These are phyloP conservation scores for Lamproptera curius DNA, from an alignment of 2,888 invertebrate species.

Conservation along the genomic window DNA sequence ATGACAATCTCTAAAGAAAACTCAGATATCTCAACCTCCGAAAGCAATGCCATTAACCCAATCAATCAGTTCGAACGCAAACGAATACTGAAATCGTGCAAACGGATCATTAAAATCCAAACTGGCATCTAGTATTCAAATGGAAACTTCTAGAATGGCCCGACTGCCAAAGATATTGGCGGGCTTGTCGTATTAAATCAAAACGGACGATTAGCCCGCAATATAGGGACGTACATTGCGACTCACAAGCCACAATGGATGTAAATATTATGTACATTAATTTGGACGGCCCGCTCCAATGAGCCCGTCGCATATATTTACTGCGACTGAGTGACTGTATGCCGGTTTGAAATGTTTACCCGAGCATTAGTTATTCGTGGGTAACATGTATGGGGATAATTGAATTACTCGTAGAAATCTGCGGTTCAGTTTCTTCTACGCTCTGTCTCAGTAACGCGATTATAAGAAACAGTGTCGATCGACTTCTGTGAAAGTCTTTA, in stretches of 20 bases:
- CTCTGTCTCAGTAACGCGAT: too few species aligned
- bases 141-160: not conserved
- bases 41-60: too few species aligned
- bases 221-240: not conserved
- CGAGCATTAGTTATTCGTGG: slow-evolving; percentile 6
- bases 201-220: not conserved
- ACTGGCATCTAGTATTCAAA: not conserved
- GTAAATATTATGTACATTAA: slow-evolving; percentile 18
- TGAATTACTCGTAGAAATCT: too few species aligned
- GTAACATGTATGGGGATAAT: not conserved
- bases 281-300: slow-evolving; percentile 11
- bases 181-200: not conserved
- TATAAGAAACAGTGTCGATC: too few species aligned
- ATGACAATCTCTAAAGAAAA: too few species aligned
- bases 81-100: not conserved
- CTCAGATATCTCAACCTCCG: too few species aligned
- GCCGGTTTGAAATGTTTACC: not conserved
- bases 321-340: not conserved
- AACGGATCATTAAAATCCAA: too few species aligned
- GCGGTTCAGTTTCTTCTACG: too few species aligned
- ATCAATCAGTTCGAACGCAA: not conserved
- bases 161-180: not conserved
- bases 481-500: too few species aligned
- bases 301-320: slow-evolving; percentile 1
- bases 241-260: slow-evolving; percentile 9